Evolutionary conservation across 2,797 vertebrate species (phyloP).

Genomic region (Aselliscus stoliczkanus): DNA sequence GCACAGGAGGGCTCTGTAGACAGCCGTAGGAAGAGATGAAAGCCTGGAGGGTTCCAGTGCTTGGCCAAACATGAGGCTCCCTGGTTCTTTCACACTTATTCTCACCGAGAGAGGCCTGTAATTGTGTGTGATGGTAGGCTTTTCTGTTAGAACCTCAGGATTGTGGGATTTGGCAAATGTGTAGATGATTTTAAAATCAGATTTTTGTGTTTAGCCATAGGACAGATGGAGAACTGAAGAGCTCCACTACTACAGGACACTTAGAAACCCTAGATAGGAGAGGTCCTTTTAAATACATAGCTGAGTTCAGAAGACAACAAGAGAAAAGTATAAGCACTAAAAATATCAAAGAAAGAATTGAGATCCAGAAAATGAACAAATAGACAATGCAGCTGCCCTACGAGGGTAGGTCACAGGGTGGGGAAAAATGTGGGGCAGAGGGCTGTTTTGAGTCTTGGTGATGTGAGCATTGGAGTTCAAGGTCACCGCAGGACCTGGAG

Average conservation of each 20-base stretch:
- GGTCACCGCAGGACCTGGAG: neutral
- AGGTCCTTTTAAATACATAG: neutral
- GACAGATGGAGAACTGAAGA: neutral
- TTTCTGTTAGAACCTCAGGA: neutral
- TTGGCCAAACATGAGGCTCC: neutral
- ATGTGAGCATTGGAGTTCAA: too few species aligned
- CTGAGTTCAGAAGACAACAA: neutral
- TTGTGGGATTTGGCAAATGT: neutral
- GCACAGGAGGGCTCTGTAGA: too few species aligned
- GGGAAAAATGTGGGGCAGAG: accelerated
- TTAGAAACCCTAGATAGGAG: neutral
- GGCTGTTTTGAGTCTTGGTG: neutral
- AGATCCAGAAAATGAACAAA: neutral
- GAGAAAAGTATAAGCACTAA: neutral
- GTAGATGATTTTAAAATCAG: neutral
- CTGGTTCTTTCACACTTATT: neutral
- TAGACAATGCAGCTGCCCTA: too few species aligned
- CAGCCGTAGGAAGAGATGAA: neutral
- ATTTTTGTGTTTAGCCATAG: neutral
- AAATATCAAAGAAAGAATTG: neutral
- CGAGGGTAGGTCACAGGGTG: neutral
- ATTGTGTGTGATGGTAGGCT: neutral
- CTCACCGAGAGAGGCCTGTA: neutral
- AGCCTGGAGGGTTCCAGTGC: neutral
- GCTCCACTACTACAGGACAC: neutral